Percentiles rank a stretch among this genome's conserved stretches.
Evolutionary conservation across 1,140 invertebrate genomes (phyloP).

Genomic region (Solenopsis fugax): DNA sequence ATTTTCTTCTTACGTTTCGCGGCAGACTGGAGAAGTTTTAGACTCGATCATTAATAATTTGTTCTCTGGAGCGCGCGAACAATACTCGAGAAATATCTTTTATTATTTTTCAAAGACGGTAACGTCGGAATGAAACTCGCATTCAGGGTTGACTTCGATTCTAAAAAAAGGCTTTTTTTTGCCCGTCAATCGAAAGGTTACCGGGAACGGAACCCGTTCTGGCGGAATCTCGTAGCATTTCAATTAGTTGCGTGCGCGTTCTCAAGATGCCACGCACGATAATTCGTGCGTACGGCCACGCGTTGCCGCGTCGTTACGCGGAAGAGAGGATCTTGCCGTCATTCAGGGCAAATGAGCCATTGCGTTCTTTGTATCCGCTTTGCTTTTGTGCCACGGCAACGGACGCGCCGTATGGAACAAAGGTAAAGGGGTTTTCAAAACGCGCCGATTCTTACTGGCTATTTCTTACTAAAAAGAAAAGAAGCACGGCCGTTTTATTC

Average conservation of each 20-base stretch:
- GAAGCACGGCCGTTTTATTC: slow-evolving; percentile 65
- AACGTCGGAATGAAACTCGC: not conserved
- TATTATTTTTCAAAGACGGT: slow-evolving; percentile 17
- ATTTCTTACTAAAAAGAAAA: slow-evolving; percentile 13
- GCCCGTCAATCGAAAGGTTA: slow-evolving; percentile 18
- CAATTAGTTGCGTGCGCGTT: slow-evolving; percentile 64
- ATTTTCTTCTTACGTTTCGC: slow-evolving; percentile 10
- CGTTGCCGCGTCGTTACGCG: slow-evolving; percentile 61
- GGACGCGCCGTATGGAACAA: slow-evolving; percentile 46
- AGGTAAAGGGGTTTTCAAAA: slow-evolving; percentile 73
- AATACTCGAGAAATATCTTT: slow-evolving; percentile 24
- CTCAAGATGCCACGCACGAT: slow-evolving; percentile 55
- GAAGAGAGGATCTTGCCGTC: slow-evolving; percentile 68
- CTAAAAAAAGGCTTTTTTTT: not conserved
- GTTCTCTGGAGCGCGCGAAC: not conserved
- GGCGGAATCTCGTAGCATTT: slow-evolving; percentile 57
- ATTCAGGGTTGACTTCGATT: slow-evolving; percentile 38
- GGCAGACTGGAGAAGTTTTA: not conserved
- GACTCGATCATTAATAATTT: slow-evolving; percentile 14
- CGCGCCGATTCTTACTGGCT: slow-evolving; percentile 51
- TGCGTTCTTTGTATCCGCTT: slow-evolving; percentile 70
- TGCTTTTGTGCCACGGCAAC: slow-evolving; percentile 62
- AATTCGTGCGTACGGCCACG: slow-evolving; percentile 50
- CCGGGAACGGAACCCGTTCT: slow-evolving; percentile 35
- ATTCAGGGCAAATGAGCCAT: slow-evolving; percentile 72